phyloP scores from a whole-genome alignment of 2,888 invertebrate genomes.

The Cantharis lateralis region DNA sequence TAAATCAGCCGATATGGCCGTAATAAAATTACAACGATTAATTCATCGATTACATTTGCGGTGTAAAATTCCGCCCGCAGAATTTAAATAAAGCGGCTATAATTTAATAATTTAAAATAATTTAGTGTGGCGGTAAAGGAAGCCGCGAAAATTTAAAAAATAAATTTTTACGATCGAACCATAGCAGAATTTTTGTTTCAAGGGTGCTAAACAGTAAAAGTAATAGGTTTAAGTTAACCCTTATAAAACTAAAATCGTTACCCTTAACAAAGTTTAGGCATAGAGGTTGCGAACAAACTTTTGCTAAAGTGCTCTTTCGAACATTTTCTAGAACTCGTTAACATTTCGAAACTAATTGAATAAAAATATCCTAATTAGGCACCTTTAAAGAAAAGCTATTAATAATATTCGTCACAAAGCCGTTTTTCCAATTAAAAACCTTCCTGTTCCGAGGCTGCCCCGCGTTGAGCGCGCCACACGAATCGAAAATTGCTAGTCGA shows the following conservation, averaged over 20 bases:
- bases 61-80: neutral
- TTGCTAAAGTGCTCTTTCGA: conserved; percentile 17
- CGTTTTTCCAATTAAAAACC: conserved; percentile 21
- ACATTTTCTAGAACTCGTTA: conserved; percentile 22
- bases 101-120: neutral
- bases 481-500: conserved; percentile 10
- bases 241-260: conserved; percentile 23
- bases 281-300: conserved; percentile 6
- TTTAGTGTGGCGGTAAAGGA: neutral
- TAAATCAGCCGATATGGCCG: conserved; percentile 18
- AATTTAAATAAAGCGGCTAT: neutral
- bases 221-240: conserved; percentile 19
- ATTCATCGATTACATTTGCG: conserved; percentile 3
- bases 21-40: conserved; percentile 11
- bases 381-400: conserved; percentile 23
- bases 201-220: conserved; percentile 19
- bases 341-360: conserved; percentile 27
- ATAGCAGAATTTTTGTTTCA: neutral
- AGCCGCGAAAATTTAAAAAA: conserved; percentile 4
- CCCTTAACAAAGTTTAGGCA: conserved; percentile 17
- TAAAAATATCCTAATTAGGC: conserved; percentile 27
- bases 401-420: conserved; percentile 28
- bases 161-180: conserved; percentile 16
- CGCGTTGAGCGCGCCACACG: conserved; percentile 11
- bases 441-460: no score